Evolutionary conservation across 2,113 vertebrate genomes (phyloP).

Genomic region (Bos indicus): DNA sequence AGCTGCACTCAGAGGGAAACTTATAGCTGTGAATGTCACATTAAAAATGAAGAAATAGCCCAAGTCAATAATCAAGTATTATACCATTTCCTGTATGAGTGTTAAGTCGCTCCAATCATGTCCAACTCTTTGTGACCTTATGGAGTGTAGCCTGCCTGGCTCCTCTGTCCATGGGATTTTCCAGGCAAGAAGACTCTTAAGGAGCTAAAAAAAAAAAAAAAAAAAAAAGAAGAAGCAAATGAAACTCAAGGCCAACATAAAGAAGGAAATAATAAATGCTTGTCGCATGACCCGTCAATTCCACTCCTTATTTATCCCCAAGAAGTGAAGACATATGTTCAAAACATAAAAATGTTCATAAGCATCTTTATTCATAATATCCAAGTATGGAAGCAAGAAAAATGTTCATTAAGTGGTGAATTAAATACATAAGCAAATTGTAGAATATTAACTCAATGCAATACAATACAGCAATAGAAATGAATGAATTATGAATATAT

Average conservation of each 20-base stretch:
- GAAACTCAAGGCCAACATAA: neutral
- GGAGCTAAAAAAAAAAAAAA: neutral
- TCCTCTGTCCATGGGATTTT: neutral
- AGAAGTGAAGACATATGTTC: neutral
- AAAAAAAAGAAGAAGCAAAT: neutral
- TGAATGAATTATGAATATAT: neutral
- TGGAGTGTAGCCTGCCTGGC: neutral
- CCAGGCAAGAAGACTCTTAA: neutral
- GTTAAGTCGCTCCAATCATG: neutral
- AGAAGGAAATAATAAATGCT: neutral
- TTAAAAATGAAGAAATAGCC: neutral
- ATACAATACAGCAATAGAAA: neutral
- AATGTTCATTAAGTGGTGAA: neutral
- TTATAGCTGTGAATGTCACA: neutral
- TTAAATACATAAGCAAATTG: neutral
- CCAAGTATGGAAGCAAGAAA: neutral
- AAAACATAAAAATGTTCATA: neutral
- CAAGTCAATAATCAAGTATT: neutral
- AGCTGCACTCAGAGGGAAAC: neutral
- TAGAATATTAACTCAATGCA: neutral
- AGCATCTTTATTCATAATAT: neutral
- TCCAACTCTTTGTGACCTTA: neutral
- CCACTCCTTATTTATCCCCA: neutral
- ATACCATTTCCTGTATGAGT: neutral
- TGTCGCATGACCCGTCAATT: neutral